phyloP scores from a whole-genome alignment of 1,140 invertebrate species.

The Holcopasites calliopsidis region DNA sequence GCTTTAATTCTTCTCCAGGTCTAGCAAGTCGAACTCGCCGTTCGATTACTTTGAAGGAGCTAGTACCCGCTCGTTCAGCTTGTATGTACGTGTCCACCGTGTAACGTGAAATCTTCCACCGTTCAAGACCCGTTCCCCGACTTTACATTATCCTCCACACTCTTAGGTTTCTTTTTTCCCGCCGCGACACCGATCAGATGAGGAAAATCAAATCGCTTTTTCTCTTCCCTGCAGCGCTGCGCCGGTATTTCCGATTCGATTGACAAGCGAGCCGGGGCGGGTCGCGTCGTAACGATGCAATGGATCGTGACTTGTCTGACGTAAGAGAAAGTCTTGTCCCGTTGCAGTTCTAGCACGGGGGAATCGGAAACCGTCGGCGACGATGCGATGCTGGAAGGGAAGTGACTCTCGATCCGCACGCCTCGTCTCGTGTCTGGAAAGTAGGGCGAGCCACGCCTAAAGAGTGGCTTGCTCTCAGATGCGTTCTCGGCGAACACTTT shows the following conservation, averaged over 20 bases:
- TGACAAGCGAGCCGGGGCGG: slow-evolving; percentile 8
- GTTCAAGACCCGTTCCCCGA: neutral
- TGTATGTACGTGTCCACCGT: neutral
- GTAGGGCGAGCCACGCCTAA: slow-evolving; percentile 60
- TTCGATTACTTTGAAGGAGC: neutral
- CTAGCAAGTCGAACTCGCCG: neutral
- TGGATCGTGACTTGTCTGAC: slow-evolving; percentile 28
- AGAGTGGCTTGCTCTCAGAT: slow-evolving; percentile 23
- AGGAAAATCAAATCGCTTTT: slow-evolving; percentile 49
- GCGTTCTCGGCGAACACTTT: slow-evolving; percentile 18
- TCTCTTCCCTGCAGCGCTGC: neutral
- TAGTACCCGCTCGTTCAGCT: neutral
- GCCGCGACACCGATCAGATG: neutral
- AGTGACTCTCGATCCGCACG: slow-evolving; percentile 52
- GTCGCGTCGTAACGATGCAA: slow-evolving; percentile 23
- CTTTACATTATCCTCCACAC: neutral
- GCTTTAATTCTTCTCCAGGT: slow-evolving; percentile 6
- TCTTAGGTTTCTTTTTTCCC: neutral
- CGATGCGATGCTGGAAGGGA: slow-evolving; percentile 28
- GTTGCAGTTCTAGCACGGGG: neutral
- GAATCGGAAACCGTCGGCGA: slow-evolving; percentile 46
- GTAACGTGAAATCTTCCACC: slow-evolving; percentile 1
- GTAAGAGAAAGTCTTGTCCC: slow-evolving; percentile 53
- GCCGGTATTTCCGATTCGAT: slow-evolving; percentile 7
- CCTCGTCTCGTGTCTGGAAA: slow-evolving; percentile 50